Evolutionary conservation across 2,113 vertebrate genomes (phyloP), one percentile per base, ranked within the genome.

Genomic region (Strix uralensis): DNA sequence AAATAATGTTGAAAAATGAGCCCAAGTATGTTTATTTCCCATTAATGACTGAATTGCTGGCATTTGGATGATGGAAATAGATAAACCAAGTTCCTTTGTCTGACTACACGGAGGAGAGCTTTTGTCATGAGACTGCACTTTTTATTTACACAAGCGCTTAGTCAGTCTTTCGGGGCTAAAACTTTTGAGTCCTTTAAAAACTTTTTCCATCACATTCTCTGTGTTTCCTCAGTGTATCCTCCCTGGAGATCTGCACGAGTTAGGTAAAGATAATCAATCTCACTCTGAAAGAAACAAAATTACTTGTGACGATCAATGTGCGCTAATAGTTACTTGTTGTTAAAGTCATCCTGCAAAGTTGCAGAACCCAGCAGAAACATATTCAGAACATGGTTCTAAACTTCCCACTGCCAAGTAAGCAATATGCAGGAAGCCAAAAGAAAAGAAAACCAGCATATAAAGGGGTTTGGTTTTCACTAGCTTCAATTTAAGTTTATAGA

Each of bases 221-320:
- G 42, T 62, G 79, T 69, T 86, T 92, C 70, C 49, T 90, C 62
- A 40, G 40, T 55, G 54, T 80, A 92, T 91, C 44, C 47, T 92
- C 83, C 75, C 22, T 23, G 72, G 80, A 94, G 88, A 78, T 74
- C 69, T 67, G 36, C 40, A 63, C 1, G 8, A 84, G 55, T 92
- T 81, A 63, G 55, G 80, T 77, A 86, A 88, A 88, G 88, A 88
- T 86, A 92, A 96, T 96, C 91, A 83, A 92, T 96, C 80, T 91
- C 26, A 23, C 42, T 73, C 54, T 55, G 94, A 74, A 88, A 86
- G 77, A 91, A 94, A 70, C 54, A 86, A 78, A 94, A 96, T 95
- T 93, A 81, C 91, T 81, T 78, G 58, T 93, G 80, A 86, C 1
- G 2, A 92, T 96, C 88, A 86, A 74, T 94, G 80, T 63, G 51